phyloP scores from a whole-genome alignment of 2,797 vertebrate genomes.

The Brachyalestes nurse region DNA sequence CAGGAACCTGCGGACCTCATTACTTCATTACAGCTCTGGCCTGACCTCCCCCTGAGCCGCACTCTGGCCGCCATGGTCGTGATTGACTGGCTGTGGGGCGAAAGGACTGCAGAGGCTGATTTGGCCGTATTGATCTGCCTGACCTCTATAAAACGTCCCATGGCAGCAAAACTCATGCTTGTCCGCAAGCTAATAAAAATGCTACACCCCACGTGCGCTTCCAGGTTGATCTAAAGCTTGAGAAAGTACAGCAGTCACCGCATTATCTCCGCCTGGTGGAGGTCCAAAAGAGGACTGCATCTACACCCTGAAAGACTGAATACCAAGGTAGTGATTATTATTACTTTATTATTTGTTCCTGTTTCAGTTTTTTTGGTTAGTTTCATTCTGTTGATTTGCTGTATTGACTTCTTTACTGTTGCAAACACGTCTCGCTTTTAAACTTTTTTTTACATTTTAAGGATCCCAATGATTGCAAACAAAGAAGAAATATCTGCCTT shows the following conservation, averaged over 20 bases:
- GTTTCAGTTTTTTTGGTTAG: too few relatives aligned
- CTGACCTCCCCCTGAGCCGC: slow-evolving; percentile 22
- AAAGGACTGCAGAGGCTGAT: slow-evolving; percentile 16
- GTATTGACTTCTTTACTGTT: too few relatives aligned
- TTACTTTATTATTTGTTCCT: too few relatives aligned
- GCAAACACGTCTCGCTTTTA: too few relatives aligned
- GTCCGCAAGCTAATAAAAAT: slow-evolving; percentile 71
- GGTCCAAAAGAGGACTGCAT: too few relatives aligned
- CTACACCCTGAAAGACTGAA: too few relatives aligned
- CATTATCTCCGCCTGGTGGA: background rate
- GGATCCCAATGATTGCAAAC: too few relatives aligned
- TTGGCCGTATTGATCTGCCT: slow-evolving; percentile 67
- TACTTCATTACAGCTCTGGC: slow-evolving; percentile 40
- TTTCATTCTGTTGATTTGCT: too few relatives aligned
- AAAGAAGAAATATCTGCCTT: too few relatives aligned
- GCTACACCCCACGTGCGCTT: background rate
- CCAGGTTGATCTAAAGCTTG: background rate
- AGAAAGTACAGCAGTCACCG: background rate
- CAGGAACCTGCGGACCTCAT: slow-evolving; percentile 42
- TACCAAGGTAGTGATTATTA: too few relatives aligned
- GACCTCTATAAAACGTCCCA: slow-evolving; percentile 70
- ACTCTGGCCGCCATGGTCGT: slow-evolving; percentile 15
- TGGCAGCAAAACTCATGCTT: slow-evolving; percentile 58
- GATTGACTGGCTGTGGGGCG: slow-evolving; percentile 2
- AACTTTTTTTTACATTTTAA: too few relatives aligned